Evolutionary conservation across 1,140 invertebrate species (phyloP).

Genomic region (Solen grandis): DNA sequence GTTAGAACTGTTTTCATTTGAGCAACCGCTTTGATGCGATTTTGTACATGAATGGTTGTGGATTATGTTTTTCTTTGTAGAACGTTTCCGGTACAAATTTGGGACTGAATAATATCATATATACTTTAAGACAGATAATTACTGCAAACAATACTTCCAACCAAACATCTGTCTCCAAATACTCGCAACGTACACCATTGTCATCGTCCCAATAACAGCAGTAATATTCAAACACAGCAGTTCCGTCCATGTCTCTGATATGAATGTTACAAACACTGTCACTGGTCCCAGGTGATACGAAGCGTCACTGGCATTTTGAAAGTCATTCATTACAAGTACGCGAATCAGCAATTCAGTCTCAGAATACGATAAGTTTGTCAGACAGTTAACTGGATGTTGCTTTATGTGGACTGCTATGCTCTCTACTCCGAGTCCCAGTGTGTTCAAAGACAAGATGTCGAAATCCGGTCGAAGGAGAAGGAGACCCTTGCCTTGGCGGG

Average conservation of each 20-base stretch:
- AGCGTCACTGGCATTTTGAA: too few species aligned
- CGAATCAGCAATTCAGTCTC: constrained; percentile 21
- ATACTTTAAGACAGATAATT: constrained; percentile 1
- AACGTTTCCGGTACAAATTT: constrained; percentile 15
- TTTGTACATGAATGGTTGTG: neutral
- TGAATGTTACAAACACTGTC: constrained; percentile 50
- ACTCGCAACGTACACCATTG: neutral
- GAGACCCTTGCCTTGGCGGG: constrained; percentile 33
- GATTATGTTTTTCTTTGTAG: constrained; percentile 6
- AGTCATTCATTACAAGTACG: constrained; percentile 40
- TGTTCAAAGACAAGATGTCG: constrained; percentile 30
- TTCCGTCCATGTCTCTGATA: neutral
- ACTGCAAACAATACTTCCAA: too few species aligned
- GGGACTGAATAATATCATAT: too few species aligned
- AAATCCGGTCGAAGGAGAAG: constrained; percentile 27
- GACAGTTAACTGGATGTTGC: constrained; percentile 15
- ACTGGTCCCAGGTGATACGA: constrained; percentile 5
- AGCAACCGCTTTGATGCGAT: neutral
- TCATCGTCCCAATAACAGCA: constrained; percentile 9
- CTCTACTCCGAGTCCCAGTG: constrained; percentile 8
- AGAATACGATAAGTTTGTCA: neutral
- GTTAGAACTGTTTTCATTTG: neutral
- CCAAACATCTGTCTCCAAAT: too few species aligned
- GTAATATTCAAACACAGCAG: constrained; percentile 5
- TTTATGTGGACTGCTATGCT: neutral